phyloP scores from a whole-genome alignment of 1,140 invertebrate species.

The Magallana angulata region DNA sequence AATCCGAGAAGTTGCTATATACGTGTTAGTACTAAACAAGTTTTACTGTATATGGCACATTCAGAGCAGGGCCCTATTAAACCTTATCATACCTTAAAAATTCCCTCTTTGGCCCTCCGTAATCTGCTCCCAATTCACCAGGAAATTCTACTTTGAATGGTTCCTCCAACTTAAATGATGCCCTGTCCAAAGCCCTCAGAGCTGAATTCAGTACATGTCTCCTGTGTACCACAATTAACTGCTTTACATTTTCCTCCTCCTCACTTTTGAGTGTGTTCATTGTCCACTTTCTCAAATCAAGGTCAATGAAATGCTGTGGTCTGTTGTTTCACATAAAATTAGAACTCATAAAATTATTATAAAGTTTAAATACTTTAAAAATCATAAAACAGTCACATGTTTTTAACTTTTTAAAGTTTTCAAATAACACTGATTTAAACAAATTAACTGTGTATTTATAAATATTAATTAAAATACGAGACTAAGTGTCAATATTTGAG shows the following conservation, averaged over 20 bases:
- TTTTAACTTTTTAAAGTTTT: not conserved
- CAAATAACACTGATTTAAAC: not conserved
- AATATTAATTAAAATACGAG: not conserved
- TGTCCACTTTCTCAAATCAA: not conserved
- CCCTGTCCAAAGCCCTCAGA: not conserved
- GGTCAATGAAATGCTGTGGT: not conserved
- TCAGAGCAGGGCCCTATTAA: not conserved
- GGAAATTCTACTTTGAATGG: slow-evolving; percentile 12
- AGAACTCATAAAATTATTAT: not conserved
- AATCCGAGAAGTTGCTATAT: no score
- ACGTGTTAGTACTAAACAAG: no score
- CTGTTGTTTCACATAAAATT: not conserved
- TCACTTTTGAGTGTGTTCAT: not conserved
- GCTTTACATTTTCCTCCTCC: slow-evolving; percentile 10
- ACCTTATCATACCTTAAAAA: not conserved
- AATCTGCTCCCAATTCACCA: slow-evolving; percentile 12
- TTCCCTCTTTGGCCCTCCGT: slow-evolving; percentile 15
- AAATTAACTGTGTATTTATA: not conserved
- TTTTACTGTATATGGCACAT: not conserved
- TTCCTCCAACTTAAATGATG: slow-evolving; percentile 11
- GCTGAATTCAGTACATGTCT: not conserved
- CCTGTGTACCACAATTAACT: not conserved
- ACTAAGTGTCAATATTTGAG: not conserved
- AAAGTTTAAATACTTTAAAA: not conserved
- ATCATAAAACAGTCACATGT: not conserved